Conservation (phyloP, 2,797 vertebrate species). For the Chanos chanos region DNA sequence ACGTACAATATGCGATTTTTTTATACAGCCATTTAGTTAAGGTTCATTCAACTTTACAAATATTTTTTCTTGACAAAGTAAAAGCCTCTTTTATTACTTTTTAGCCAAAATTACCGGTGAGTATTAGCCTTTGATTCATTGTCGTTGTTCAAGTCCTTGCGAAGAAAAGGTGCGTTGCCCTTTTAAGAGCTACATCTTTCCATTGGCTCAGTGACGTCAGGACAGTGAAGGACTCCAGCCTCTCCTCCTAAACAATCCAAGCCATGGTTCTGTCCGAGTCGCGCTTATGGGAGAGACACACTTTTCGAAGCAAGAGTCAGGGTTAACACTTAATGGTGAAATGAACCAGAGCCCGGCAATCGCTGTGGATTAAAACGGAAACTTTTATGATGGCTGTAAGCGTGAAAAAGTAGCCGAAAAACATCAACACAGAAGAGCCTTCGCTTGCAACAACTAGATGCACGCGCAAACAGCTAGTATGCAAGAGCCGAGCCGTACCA, state of each 20-base stretch:
- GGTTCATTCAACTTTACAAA: too few species aligned
- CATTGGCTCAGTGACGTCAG: conserved; percentile 77
- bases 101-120: too few species aligned
- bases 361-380: conserved; percentile 65
- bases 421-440: conserved; percentile 44
- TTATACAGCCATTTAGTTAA: too few species aligned
- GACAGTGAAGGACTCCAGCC: conserved; percentile 63
- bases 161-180: conserved; percentile 63
- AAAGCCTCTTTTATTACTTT: too few species aligned
- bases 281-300: conserved; percentile 48
- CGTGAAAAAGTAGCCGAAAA: conserved; percentile 59
- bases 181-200: conserved; percentile 76
- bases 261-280: conserved; percentile 64
- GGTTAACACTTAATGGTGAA: conserved; percentile 49
- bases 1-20: too few species aligned
- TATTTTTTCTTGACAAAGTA: too few species aligned
- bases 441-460: conserved; percentile 61
- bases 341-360: conserved; percentile 55
- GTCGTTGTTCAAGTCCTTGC: too few species aligned
- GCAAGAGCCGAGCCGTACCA: conserved; percentile 66
- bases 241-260: conserved; percentile 56
- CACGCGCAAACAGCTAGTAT: conserved; percentile 63
- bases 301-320: conserved; percentile 31
- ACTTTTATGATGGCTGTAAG: conserved; percentile 64
- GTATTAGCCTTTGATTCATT: too few species aligned